These are phyloP conservation scores for Hetaerina americana DNA, from an alignment of 1,140 invertebrate species.

Conservation along the genomic window DNA sequence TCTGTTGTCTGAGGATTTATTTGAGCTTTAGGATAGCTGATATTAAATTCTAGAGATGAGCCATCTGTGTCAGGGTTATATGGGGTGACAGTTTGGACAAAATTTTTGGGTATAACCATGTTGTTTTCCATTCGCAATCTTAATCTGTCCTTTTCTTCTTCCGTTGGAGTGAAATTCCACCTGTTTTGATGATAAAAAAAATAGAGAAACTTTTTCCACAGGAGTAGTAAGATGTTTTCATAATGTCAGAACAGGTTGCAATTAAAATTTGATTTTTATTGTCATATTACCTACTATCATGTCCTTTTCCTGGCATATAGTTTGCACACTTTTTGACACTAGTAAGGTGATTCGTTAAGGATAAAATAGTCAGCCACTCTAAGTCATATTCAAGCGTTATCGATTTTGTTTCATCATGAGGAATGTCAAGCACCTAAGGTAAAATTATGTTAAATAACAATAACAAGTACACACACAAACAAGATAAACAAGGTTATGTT, in stretches of 20 bases:
- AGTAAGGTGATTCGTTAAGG: slow-evolving; percentile 77
- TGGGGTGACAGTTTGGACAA: slow-evolving; percentile 52
- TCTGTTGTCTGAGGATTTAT: slow-evolving; percentile 69
- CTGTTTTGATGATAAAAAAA: too few species aligned
- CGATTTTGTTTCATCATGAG: slow-evolving; percentile 37
- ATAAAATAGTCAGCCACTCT: slow-evolving; percentile 87
- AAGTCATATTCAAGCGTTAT: slow-evolving; percentile 66
- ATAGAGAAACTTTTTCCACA: too few species aligned
- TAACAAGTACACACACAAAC: background rate
- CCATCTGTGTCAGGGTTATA: slow-evolving; percentile 34
- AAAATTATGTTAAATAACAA: background rate
- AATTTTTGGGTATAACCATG: slow-evolving; percentile 62
- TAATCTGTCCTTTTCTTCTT: slow-evolving; percentile 56
- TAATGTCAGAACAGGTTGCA: too few species aligned
- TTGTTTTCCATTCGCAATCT: slow-evolving; percentile 47
- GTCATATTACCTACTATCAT: slow-evolving; percentile 50
- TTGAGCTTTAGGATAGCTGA: slow-evolving; percentile 31
- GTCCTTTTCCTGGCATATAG: slow-evolving; percentile 67
- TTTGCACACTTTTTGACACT: slow-evolving; percentile 50
- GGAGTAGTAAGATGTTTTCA: too few species aligned
- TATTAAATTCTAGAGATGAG: slow-evolving; percentile 18
- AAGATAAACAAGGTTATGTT: background rate
- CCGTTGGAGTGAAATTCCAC: slow-evolving; percentile 59
- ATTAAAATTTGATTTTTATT: too few species aligned
- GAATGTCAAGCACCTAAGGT: slow-evolving; percentile 28